Conservation (phyloP, 2,888 invertebrate species). For the Hartigia nigra region DNA sequence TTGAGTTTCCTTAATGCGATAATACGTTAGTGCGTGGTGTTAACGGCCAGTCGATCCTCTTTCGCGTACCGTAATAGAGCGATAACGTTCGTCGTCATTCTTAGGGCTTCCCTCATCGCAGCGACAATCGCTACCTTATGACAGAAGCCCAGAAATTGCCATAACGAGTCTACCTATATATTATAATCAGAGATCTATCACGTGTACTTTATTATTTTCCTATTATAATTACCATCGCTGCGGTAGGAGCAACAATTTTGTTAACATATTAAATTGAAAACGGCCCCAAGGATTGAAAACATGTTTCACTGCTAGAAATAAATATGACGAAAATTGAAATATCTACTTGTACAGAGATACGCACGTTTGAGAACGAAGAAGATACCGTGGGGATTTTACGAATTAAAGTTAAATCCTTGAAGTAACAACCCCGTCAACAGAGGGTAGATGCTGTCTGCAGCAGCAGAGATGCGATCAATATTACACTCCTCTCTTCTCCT, state of each 20-base stretch:
- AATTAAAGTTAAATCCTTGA: constrained; percentile 59
- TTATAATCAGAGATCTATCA: background rate
- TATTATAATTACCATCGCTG: background rate
- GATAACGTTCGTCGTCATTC: background rate
- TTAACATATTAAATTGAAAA: background rate
- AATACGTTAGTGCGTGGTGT: constrained; percentile 3
- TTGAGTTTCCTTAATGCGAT: background rate
- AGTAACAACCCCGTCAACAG: constrained; percentile 63
- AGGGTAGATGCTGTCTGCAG: constrained; percentile 64
- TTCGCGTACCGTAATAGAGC: constrained; percentile 3
- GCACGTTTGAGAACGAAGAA: background rate
- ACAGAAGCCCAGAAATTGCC: background rate
- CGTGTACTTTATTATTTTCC: background rate
- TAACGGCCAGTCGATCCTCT: constrained; percentile 2
- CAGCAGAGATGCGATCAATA: constrained; percentile 66
- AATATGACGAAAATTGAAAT: background rate
- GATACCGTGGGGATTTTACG: constrained; percentile 10
- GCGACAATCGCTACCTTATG: background rate
- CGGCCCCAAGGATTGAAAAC: background rate
- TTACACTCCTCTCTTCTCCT: constrained; percentile 51
- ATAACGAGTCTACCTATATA: background rate
- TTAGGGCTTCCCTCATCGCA: background rate
- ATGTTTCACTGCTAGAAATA: background rate
- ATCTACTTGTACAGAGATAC: background rate
- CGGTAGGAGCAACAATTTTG: background rate